Base-by-base conservation (phyloP, 2,888 invertebrate species). In the Macrostomum cliftonense region DNA sequence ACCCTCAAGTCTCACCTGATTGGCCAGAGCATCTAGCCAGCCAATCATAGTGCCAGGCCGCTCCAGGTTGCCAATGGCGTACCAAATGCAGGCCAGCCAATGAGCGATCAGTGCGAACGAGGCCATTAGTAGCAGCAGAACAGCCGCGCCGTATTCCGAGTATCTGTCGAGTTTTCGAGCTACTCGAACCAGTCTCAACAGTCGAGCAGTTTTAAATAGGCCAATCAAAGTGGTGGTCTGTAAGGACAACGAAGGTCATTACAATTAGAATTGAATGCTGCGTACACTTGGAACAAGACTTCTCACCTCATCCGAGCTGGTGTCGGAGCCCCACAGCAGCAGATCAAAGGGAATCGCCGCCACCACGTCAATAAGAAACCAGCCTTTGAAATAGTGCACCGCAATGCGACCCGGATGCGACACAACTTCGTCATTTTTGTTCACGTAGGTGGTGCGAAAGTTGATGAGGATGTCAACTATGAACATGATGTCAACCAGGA, bases 61-160 rank as follows among this genome's bases (percentile, higher is more conserved):
- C 71, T 67, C 68, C 44, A 65, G 63, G 52, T 68, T 64, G 28
- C 95, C 95, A 71, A 91, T 89, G 65, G 80, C 81, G 63, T 89
- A 95, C 93, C 95, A 97, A 67, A 95, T 87, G 76, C 97, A 97
- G 57, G 95, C 95, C 45, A 61, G 77, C 97, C 97, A 99, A 76
- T 99, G 97, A 57, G 95, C 97, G 64, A 99, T 93, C 71, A 97
- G 79, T 82, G 95, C 91, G 77, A 97, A 97, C 77, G 95, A 93
- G 76, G 95, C 93, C 37, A 71, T 68, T 58, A 97, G 78, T 59
- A 97, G 77, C 69, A 97, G 87, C 62, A 97, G 78, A 83, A 97
- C 95, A 61, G 97, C 97, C 40, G 97, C 97, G 58, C 97, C 97
- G 75, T 99, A 99, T 76, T 99, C 97, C 69, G 97, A 76, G 75